Conservation (phyloP, 2,888 invertebrate genomes). For the Gryllus longicercus region DNA sequence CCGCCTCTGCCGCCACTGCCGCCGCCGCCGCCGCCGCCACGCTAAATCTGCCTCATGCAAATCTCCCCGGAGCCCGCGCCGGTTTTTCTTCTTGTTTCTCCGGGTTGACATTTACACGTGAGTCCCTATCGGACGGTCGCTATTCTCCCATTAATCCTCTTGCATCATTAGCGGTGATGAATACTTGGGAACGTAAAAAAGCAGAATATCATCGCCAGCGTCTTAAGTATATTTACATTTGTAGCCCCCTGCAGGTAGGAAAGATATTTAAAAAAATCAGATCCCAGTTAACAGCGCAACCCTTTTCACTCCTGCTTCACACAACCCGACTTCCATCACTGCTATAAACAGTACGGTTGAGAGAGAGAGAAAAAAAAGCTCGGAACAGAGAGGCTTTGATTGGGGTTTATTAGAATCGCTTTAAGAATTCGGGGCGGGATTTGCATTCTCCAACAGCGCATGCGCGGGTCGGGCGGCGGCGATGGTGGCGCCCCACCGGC, state of each 20-base stretch:
- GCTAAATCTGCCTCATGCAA: background rate
- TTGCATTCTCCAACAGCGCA: background rate
- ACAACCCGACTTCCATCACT: background rate
- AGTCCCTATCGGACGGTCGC: background rate
- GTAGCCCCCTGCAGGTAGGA: background rate
- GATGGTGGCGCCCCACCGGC: background rate
- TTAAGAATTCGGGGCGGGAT: background rate
- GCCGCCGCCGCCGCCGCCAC: background rate
- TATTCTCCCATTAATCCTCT: slow-evolving; percentile 4
- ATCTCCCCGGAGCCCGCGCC: background rate
- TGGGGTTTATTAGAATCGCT: slow-evolving; percentile 8
- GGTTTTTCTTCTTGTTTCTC: slow-evolving; percentile 5
- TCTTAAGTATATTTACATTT: background rate
- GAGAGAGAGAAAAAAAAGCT: background rate
- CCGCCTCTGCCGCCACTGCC: background rate
- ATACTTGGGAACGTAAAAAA: background rate
- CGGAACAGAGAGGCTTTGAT: background rate
- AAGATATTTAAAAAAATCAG: background rate
- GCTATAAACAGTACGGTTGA: background rate
- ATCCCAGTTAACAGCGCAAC: slow-evolving; percentile 2
- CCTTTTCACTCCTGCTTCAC: background rate
- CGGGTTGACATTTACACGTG: background rate
- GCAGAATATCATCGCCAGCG: background rate
- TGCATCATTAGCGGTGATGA: background rate
- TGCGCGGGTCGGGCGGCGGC: background rate